phyloP scores from a whole-genome alignment of 2,113 vertebrate species.

The Notarius quadriscutis region DNA sequence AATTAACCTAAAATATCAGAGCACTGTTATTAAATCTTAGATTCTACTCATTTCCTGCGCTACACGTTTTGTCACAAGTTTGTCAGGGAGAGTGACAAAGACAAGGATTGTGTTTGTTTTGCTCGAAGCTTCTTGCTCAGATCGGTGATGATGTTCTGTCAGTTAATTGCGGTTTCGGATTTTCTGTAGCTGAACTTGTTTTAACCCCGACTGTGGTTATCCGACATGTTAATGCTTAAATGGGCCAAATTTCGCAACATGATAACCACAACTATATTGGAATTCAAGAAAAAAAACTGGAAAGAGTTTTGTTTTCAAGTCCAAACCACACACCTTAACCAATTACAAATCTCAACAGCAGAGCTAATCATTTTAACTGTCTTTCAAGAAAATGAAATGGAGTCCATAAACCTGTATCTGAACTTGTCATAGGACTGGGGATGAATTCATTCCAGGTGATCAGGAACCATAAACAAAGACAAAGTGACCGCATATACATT shows the following conservation, averaged over 20 bases:
- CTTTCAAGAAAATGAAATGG: background rate
- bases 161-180: constrained; percentile 20
- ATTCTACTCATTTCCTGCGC: background rate
- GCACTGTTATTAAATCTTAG: background rate
- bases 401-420: background rate
- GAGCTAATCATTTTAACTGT: background rate
- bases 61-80: background rate
- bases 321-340: background rate
- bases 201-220: constrained; percentile 25
- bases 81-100: background rate
- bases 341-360: background rate
- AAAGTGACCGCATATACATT: background rate
- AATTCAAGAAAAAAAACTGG: constrained; percentile 9
- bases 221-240: constrained; percentile 9
- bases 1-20: background rate
- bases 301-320: background rate
- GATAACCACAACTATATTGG: constrained; percentile 28
- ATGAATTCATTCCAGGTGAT: background rate
- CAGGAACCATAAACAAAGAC: background rate
- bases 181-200: constrained; percentile 31
- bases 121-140: background rate
- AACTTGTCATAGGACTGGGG: background rate
- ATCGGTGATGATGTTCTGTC: constrained; percentile 37
- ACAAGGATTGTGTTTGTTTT: background rate
- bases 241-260: constrained; percentile 26